Evolutionary conservation across 2,888 invertebrate genomes (phyloP), one percentile per base, ranked within the genome.

Genomic region (Lamproptera curius): DNA sequence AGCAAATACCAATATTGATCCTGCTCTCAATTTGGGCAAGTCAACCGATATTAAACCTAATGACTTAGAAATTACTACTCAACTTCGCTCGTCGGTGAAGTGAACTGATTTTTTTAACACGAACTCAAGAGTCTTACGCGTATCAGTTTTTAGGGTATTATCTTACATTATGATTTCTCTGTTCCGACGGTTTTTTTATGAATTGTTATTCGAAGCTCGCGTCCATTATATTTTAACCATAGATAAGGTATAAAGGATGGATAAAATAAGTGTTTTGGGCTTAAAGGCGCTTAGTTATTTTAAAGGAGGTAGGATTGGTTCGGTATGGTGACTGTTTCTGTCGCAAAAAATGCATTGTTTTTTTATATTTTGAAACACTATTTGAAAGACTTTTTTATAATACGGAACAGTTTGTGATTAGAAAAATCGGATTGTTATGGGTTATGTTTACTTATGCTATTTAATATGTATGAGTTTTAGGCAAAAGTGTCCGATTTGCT

Each of bases 51-150:
- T 33, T 36, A 38, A 43, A 52, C 56, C 41, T 53, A 58, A 57
- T 58, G 51, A 11, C 47, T 41, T 43, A 53, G 53, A 54, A 54
- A 52, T 57, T 58, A 55, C 52, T 54, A 53, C 50, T 55, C 51
- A 57, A 53, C 56, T 54, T 50, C 56, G 54, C 41, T 42, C 31
- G 46, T 44, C 31, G 10, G 38, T 36, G 46, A 52, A 49, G 50
- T 51, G 45, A 44, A 47, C 49, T 54, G 50, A 50, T 49, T 52
- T 41, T 46, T 50, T 51, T 50, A 51, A 53, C 40, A 48, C 40
- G 49, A 55, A 46, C 43, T 46, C 43, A 36, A 41, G 51, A 45
- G 47, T 46, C 49, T 46, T 49, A 16, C 42, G 40, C 45, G 34
- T 52, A 54, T 43, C 42, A 23, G 45, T 52, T 50, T 31, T 38